These are phyloP conservation scores for Sanderia malayensis DNA, from an alignment of 30 jellyfish, hydroid and myxozoan genomes.

Conservation along the genomic window DNA sequence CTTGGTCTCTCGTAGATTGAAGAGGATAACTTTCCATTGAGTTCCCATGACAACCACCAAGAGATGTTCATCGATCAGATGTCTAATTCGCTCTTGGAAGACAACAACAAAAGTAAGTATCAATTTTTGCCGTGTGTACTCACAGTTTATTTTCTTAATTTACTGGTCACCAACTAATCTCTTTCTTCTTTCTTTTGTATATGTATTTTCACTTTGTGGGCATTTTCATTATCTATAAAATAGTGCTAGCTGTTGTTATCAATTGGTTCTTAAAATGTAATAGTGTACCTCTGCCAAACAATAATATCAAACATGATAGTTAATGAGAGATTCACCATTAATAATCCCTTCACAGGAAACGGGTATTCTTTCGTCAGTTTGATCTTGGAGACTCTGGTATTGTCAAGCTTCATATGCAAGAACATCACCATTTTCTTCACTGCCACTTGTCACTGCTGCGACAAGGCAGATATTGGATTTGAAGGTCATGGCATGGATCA, in stretches of 20 bases:
- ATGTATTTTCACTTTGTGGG: neutral
- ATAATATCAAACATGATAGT: neutral
- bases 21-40: neutral
- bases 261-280: neutral
- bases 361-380: neutral
- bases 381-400: conserved; percentile 2
- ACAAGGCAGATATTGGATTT: conserved; percentile 2
- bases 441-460: conserved; percentile 2
- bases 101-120: neutral
- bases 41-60: conserved; percentile 3
- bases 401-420: conserved; percentile 2
- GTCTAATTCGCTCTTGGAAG: neutral
- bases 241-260: conserved; percentile 1
- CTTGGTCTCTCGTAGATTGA: neutral
- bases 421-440: neutral
- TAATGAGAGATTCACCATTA: neutral
- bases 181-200: conserved; percentile 1
- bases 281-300: neutral
- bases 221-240: neutral
- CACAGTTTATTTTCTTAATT: neutral
- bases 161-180: neutral
- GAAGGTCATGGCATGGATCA: conserved; percentile 3
- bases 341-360: neutral
- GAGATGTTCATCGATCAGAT: neutral
- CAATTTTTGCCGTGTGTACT: neutral